phyloP scores from a whole-genome alignment of 2,888 invertebrate genomes.

The Parascotia fuliginaria region DNA sequence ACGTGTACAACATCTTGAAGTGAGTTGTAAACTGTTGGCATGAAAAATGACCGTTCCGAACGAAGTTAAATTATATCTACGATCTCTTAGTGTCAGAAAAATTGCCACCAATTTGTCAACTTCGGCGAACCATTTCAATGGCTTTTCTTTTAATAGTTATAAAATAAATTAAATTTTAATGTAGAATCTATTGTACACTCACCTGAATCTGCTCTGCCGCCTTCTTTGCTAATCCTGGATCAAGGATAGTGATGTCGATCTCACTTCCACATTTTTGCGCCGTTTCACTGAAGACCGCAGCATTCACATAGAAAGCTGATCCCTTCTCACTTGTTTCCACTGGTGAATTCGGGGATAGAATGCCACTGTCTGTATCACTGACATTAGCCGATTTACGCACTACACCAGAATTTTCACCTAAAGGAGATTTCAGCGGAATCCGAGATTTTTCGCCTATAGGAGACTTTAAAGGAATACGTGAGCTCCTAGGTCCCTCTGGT shows the following conservation, averaged over 20 bases:
- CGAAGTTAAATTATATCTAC: conserved; percentile 55
- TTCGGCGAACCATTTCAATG: neutral
- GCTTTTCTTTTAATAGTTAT: neutral
- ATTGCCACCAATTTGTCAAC: conserved; percentile 25
- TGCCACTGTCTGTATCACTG: conserved; percentile 88
- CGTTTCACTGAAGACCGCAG: conserved; percentile 70
- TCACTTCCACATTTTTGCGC: conserved; percentile 66
- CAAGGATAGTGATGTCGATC: conserved; percentile 74
- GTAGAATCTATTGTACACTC: conserved; percentile 38
- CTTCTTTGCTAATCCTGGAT: conserved; percentile 75
- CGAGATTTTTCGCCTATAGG: conserved; percentile 67
- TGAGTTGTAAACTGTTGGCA: conserved; percentile 47
- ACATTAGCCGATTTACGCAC: conserved; percentile 74
- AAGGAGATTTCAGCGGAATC: conserved; percentile 68
- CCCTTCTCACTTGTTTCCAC: conserved; percentile 79
- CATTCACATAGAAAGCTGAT: conserved; percentile 70
- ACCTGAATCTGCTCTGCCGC: conserved; percentile 82
- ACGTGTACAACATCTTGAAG: conserved; percentile 7
- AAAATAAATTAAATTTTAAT: conserved; percentile 2
- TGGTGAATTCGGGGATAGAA: conserved; percentile 87
- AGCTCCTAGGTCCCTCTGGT: conserved; percentile 58
- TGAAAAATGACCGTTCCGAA: conserved; percentile 54
- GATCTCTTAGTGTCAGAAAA: conserved; percentile 42
- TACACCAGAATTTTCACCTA: conserved; percentile 62
- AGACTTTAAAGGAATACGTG: conserved; percentile 65